Evolutionary conservation across 1,140 invertebrate genomes (phyloP), one percentile per base, ranked within the genome.

Genomic region (Hylaeus volcanicus): DNA sequence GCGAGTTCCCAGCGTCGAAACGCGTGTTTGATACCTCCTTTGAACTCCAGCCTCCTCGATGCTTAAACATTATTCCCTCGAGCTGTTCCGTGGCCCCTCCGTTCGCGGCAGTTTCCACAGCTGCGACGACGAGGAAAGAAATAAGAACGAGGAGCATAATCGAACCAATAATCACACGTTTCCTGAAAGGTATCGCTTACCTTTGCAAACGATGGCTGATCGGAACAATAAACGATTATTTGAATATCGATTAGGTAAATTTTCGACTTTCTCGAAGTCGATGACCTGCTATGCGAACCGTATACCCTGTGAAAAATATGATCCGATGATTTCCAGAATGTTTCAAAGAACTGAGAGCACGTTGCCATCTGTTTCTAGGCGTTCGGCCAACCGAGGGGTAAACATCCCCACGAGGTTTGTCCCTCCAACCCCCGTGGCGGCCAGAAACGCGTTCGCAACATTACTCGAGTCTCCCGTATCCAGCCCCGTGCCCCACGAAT

Each of bases 371-470:
- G 83, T 83, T 84, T 78, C 70, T 39, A 39, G 55, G 51, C 61
- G 55, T 53, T 5, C 14, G 74, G 37, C 64, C 72, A 64, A 60
- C 65, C 73, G 71, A 80, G 79, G 79, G 84, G 79, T 80, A 82
- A 84, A 83, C 79, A 77, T 48, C 83, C 88, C 88, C 82, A 75
- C 58, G 88, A 86, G 87, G 64, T 82, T 83, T 26, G 75, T 80
- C 68, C 65, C 14, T 9, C 60, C 41, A 66, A 77, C 56, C 79
- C 87, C 84, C 81, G 74, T 77, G 66, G 70, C 60, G 81, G 56
- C 77, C 64, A n/a, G 74, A 73, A 73, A 56, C 55, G 72, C 82
- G 82, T 86, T 88, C 84, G 69, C 78, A 84, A 88, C 85, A 86
- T 88, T 86, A 84, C 82, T 61, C 39, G 63, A 77, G 75, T 77